Evolutionary conservation across 2,888 invertebrate species (phyloP).

Genomic region (Hedychridium roseum): DNA sequence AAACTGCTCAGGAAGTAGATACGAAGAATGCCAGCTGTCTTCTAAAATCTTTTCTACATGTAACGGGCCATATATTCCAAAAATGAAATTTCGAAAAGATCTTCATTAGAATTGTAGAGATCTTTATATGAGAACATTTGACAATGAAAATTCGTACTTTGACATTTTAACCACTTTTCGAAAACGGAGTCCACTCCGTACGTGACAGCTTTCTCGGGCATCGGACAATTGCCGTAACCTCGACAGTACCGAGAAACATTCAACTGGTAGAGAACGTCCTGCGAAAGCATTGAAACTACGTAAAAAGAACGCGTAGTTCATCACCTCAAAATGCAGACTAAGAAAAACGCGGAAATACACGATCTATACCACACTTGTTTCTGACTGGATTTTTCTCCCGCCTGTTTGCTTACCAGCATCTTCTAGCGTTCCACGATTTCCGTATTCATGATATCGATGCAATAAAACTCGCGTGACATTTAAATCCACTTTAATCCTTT

Average conservation of each 20-base stretch:
- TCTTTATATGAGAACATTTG: too few species aligned
- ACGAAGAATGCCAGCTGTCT: too few species aligned
- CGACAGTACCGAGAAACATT: slow-evolving; percentile 24
- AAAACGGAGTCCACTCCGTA: slow-evolving; percentile 28
- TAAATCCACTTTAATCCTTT: slow-evolving; percentile 13
- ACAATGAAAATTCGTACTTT: slow-evolving; percentile 29
- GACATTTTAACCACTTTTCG: slow-evolving; percentile 29
- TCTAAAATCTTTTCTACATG: too few species aligned
- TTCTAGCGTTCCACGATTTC: slow-evolving; percentile 48
- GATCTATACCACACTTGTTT: slow-evolving; percentile 33
- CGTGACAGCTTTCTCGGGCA: slow-evolving; percentile 32
- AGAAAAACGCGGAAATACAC: slow-evolving; percentile 20
- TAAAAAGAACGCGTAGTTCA: slow-evolving; percentile 24
- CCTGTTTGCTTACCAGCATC: slow-evolving; percentile 56
- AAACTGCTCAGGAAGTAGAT: too few species aligned
- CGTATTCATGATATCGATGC: slow-evolving; percentile 39
- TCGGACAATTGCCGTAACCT: slow-evolving; percentile 32
- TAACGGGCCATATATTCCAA: too few species aligned
- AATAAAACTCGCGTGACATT: slow-evolving; percentile 25
- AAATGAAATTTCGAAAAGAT: too few species aligned
- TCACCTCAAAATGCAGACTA: slow-evolving; percentile 10
- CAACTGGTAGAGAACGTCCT: slow-evolving; percentile 23
- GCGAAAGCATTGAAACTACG: slow-evolving; percentile 26
- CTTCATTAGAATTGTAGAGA: too few species aligned
- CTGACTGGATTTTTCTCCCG: slow-evolving; percentile 40